Base-by-base conservation (phyloP, 2,113 vertebrate species). In the Syngnathoides biaculeatus region DNA sequence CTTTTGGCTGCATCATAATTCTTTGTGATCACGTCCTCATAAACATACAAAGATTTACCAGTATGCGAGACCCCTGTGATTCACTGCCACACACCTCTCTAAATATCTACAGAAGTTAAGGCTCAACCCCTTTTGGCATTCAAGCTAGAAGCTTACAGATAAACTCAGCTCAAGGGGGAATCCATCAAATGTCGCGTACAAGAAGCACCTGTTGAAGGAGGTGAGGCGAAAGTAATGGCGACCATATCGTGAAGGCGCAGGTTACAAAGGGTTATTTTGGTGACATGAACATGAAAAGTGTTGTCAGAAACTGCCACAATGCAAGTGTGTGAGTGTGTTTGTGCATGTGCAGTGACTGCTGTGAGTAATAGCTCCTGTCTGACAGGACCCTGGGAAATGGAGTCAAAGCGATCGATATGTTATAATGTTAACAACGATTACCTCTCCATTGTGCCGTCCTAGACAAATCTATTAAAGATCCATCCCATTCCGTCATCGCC, bases 351-450 rank as follows among this genome's bases (percentile, higher is more conserved):
- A 15, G 20, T 80, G 85, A 86, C 87, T 85, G 83, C 85, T 85
- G 74, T 89, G 88, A 91, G 82, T 90, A 91, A 90, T 91, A 80
- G 77, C 87, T 82, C 71, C 73, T 84, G 77, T 74, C 82, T 77
- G 83, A 88, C 81, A 83, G 72, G 68, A 82, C 88, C 85, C 79
- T 86, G 81, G 83, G 88, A 88, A 82, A 84, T 81, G 79, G 83
- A 88, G 79, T 83, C 67, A 48, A 87, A 81, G 53, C 83, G 73
- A 91, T 92, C 89, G 63, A 91, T 92, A 88, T 61, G 78, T 91
- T 89, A 90, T 90, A 89, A 91, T 92, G 89, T 90, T 91, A 90
- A 90, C 87, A 91, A 85, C 88, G 85, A 90, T 89, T 70, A 79
- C 79, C 75, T 76, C 80, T 87, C 86, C 84, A 80, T 90, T 88